A percentile compares a stretch with the other conserved stretches of the same genome.
Evolutionary conservation across 2,797 vertebrate genomes (phyloP).

Genomic region (Limosa lapponica): DNA sequence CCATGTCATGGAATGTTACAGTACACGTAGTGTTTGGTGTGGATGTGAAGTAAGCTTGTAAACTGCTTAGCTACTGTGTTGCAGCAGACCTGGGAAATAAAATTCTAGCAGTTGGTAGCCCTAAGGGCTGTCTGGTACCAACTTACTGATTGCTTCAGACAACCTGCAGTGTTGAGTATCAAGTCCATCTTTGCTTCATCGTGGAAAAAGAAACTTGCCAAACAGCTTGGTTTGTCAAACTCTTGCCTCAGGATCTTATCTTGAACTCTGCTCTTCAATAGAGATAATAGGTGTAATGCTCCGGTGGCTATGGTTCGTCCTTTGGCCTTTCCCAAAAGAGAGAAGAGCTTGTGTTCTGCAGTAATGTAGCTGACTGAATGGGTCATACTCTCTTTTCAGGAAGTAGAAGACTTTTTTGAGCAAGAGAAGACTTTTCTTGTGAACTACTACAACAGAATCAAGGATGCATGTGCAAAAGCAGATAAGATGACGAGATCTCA

Average conservation of each 20-base stretch:
- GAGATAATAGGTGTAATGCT: not conserved
- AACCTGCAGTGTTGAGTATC: not conserved
- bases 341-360: not conserved
- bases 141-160: not conserved
- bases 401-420: slow-evolving; percentile 98
- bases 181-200: not conserved
- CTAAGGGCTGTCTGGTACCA: not conserved
- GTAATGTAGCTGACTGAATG: not conserved
- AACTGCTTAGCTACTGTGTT: not conserved
- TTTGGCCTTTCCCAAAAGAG: not conserved
- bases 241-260: not conserved
- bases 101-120: not conserved
- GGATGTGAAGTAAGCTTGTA: not conserved
- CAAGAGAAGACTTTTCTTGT: slow-evolving; percentile 97
- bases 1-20: not conserved
- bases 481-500: slow-evolving; percentile 97
- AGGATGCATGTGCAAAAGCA: slow-evolving; percentile 93
- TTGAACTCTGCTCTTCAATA: not conserved
- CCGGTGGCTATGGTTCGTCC: not conserved
- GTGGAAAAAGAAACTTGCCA: not conserved
- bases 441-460: slow-evolving; percentile 94
- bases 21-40: not conserved
- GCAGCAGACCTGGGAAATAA: not conserved
- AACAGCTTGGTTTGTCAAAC: not conserved
- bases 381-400: slow-evolving; percentile 77